Base-by-base conservation (phyloP, 2,888 invertebrate species). In the Folsomia candida region DNA sequence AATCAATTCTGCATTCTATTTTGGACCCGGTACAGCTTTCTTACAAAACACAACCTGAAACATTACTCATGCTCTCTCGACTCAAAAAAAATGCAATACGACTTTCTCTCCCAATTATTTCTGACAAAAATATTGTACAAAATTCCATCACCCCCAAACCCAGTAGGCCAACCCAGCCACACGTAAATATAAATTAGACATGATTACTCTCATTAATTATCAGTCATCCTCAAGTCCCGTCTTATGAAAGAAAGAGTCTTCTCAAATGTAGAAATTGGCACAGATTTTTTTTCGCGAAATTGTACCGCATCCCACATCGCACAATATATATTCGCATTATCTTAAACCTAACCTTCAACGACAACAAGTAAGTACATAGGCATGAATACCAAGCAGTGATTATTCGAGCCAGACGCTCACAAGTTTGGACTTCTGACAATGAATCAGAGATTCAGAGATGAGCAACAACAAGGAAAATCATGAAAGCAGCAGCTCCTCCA, bases 131-230 rank as follows among this genome's bases (percentile, higher is more conserved):
- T n/a, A n/a, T n/a, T n/a, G n/a, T n/a, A n/a, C n/a, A n/a, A n/a
- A n/a, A n/a, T n/a, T n/a, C n/a, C n/a, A n/a, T n/a, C n/a, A n/a
- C n/a, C n/a, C n/a, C n/a, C n/a, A n/a, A n/a, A n/a, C n/a, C n/a
- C n/a, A n/a, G n/a, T n/a, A n/a, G n/a, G n/a, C n/a, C n/a, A n/a
- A n/a, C n/a, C n/a, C n/a, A n/a, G n/a, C n/a, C n/a, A n/a, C n/a
- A n/a, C n/a, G n/a, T n/a, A n/a, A n/a, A n/a, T n/a, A n/a, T n/a
- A 71, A 58, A 54, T 59, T 78, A 79, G 27, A 14, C 22, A 26
- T 22, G 27, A 28, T 37, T 29, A 20, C 37, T 37, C 6, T 37
- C 37, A 24, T 26, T 58, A 80, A 74, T 67, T 59, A 20, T 18
- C 27, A 22, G 47, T 37, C 9, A 67, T 24, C 37, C 37, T 37